Evolutionary conservation across 2,113 vertebrate genomes (phyloP).

Genomic region (Melanostigma gelatinosum): DNA sequence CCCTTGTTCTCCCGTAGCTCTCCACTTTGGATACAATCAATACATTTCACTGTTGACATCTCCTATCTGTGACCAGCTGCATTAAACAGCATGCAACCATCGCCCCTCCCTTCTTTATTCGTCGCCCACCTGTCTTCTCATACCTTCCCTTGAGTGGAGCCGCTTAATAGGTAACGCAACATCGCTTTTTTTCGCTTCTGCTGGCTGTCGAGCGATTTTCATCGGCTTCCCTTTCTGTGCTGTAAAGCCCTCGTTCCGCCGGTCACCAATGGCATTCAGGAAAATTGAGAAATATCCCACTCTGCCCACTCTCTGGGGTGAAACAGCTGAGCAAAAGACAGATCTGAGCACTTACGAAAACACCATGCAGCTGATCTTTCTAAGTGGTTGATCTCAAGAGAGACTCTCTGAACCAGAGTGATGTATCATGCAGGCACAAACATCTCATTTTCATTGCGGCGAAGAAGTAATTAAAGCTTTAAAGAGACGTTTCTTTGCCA

Average conservation of each 20-base stretch:
- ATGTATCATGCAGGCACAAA: conserved; percentile 17
- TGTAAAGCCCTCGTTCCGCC: conserved; percentile 19
- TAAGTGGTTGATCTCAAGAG: conserved; percentile 56
- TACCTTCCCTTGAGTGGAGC: conserved; percentile 41
- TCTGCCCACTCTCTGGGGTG: conserved; percentile 59
- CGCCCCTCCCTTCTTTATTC: conserved; percentile 10
- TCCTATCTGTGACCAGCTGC: conserved; percentile 28
- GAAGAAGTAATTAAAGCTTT: background rate
- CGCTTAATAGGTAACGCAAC: conserved; percentile 43
- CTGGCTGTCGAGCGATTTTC: conserved; percentile 43
- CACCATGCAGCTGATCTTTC: conserved; percentile 37
- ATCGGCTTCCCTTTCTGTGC: conserved; percentile 26
- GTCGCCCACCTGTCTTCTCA: conserved; percentile 55
- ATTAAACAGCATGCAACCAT: conserved; percentile 22
- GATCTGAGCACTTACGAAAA: conserved; percentile 54
- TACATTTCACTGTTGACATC: conserved; percentile 31
- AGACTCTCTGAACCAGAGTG: conserved; percentile 10
- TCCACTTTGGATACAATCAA: conserved; percentile 44
- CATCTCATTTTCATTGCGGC: conserved; percentile 26
- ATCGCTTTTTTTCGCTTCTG: conserved; percentile 16
- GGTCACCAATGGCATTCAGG: conserved; percentile 56
- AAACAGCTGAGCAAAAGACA: conserved; percentile 55
- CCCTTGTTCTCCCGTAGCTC: conserved; percentile 29
- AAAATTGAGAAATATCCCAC: conserved; percentile 64
- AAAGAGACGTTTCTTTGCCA: background rate